Base-by-base conservation (phyloP, 2,888 invertebrate genomes). In the Plutella xylostella region DNA sequence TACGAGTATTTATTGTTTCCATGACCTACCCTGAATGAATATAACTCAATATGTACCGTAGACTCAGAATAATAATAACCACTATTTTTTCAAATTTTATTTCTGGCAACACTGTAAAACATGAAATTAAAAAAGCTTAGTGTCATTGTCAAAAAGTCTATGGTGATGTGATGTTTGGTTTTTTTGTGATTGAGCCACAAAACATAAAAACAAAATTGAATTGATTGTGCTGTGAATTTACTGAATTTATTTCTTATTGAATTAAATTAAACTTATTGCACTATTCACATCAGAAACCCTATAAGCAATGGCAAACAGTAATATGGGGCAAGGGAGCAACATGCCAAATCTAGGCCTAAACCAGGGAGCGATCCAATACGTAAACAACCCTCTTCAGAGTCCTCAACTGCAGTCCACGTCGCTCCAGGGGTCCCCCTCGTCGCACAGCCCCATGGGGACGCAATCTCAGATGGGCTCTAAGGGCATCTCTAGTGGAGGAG, bases 401-500 rank as follows among this genome's bases (percentile, higher is more conserved):
- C 76, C 82, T 5, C 82, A 80, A 48, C 51, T 80, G 37, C 79
- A 79, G 47, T 62, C 72, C 4, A 56, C 64, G 14, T 68, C 80
- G 0, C 52, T 75, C 6, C 82, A 83, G 48, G 70, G 74, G 3
- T 83, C 83, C 2, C 80, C 84, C 4, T 77, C 82, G 1, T 84
- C 84, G 48, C 77, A 84, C 53, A 83, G 83, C 49, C 80, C 83
- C 1, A 82, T 82, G 79, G 70, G 73, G 1, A 63, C 71, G 2
- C 76, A 77, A 46, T 55, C 69, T 0, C 76, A 76, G 56, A 61
- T 55, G 21, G 63, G 60, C 4, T 53, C 64, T 14, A 82, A 78
- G 57, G 57, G 58, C 1, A 67, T 60, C 45, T 58, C 60, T 21
- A 63, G 65, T 42, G 70, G 67, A 9, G 63, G 58, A 25, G 72